A percentile compares a stretch with the other conserved stretches of the same genome.
phyloP scores from a whole-genome alignment of 2,888 invertebrate genomes.

The Heliconius erato region DNA sequence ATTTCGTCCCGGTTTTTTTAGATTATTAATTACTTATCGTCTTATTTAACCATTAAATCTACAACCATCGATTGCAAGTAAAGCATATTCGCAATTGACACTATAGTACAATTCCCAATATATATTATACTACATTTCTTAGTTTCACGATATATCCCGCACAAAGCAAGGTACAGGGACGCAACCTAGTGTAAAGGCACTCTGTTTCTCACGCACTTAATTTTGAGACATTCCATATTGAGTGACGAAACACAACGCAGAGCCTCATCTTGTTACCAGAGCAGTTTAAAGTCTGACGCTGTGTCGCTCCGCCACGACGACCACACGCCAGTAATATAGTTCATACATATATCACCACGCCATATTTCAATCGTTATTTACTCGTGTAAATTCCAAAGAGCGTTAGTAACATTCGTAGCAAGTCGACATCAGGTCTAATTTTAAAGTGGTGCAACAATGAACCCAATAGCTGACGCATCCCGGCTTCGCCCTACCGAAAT shows the following conservation, averaged over 20 bases:
- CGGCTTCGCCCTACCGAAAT: constrained; percentile 34
- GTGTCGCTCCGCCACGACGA: too few relatives aligned
- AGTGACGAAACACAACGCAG: too few relatives aligned
- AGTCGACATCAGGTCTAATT: constrained; percentile 36
- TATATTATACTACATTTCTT: too few relatives aligned
- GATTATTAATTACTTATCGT: neutral
- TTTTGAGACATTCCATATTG: too few relatives aligned
- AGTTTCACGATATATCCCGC: too few relatives aligned
- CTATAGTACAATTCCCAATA: too few relatives aligned
- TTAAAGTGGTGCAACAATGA: constrained; percentile 38
- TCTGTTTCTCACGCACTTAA: too few relatives aligned
- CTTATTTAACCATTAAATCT: neutral
- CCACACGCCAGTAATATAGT: neutral
- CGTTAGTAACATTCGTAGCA: constrained; percentile 13
- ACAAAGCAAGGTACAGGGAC: too few relatives aligned
- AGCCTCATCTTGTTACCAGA: too few relatives aligned
- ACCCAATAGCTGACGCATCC: constrained; percentile 40
- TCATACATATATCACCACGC: neutral
- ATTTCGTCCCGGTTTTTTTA: neutral
- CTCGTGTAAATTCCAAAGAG: constrained; percentile 18
- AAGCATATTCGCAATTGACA: too few relatives aligned
- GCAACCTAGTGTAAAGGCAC: too few relatives aligned
- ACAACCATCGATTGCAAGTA: neutral
- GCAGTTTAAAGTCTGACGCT: too few relatives aligned
- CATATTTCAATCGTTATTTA: constrained; percentile 8